Evolutionary conservation across 2,888 invertebrate species (phyloP).

Genomic region (Plemyria rubiginata): DNA sequence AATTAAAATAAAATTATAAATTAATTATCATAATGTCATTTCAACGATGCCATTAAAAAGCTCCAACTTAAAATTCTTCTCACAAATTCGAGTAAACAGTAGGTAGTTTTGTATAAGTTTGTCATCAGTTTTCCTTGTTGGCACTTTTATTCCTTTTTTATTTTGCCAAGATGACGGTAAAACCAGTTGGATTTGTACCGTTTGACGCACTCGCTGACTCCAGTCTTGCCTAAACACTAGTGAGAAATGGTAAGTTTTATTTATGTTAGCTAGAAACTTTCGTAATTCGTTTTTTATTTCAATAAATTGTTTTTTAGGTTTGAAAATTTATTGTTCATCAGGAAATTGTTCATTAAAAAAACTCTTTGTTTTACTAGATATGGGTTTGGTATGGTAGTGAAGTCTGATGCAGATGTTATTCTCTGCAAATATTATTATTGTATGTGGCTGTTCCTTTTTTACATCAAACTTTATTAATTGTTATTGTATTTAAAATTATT

Average conservation of each 20-base stretch:
- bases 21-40: too few relatives aligned
- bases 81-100: background rate
- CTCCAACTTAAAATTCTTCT: background rate
- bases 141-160: conserved; percentile 45
- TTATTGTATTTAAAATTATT: too few relatives aligned
- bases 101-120: conserved; percentile 9
- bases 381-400: too few relatives aligned
- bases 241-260: conserved; percentile 38
- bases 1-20: too few relatives aligned
- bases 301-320: too few relatives aligned
- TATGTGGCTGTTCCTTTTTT: too few relatives aligned
- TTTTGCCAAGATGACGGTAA: conserved; percentile 39
- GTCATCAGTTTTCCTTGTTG: conserved; percentile 49
- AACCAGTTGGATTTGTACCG: conserved; percentile 55
- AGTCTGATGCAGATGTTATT: too few relatives aligned
- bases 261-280: background rate
- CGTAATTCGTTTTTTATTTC: background rate
- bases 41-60: background rate
- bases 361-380: too few relatives aligned
- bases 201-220: conserved; percentile 40
- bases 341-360: too few relatives aligned
- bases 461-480: too few relatives aligned
- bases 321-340: too few relatives aligned
- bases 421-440: too few relatives aligned
- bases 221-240: conserved; percentile 14